Conservation (phyloP, 2,888 invertebrate genomes). For the Microctonus brassicae region DNA sequence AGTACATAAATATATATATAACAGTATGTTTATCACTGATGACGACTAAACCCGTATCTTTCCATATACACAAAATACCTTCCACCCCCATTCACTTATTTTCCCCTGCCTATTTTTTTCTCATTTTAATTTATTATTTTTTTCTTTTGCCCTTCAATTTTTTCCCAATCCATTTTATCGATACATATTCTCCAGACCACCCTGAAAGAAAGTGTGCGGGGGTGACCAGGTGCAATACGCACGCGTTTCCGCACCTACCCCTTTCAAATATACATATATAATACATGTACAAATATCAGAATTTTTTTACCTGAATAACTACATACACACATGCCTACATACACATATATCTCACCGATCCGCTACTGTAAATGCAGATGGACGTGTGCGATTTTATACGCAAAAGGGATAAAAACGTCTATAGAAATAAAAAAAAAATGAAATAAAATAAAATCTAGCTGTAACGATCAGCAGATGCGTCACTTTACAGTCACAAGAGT, state of each 20-base stretch:
- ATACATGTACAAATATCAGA: too few relatives aligned
- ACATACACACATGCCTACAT: conserved; percentile 27
- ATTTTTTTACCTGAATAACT: conserved; percentile 39
- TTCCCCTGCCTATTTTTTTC: conserved; percentile 22
- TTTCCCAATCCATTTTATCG: not conserved
- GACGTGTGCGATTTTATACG: conserved; percentile 32
- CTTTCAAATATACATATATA: conserved; percentile 44
- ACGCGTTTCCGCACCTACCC: conserved; percentile 46
- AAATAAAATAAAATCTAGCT: conserved; percentile 26
- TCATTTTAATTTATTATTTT: not conserved
- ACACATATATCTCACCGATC: conserved; percentile 10
- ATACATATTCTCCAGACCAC: conserved; percentile 12
- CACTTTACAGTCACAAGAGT: conserved; percentile 37
- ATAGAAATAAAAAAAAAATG: conserved; percentile 14
- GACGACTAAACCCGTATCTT: conserved; percentile 41
- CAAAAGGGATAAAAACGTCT: not conserved
- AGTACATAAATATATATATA: not conserved
- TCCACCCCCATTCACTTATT: conserved; percentile 20
- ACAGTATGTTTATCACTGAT: conserved; percentile 31
- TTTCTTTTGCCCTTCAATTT: not conserved
- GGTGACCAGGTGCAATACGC: conserved; percentile 38
- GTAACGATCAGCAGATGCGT: conserved; percentile 41
- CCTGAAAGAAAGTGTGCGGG: conserved; percentile 29
- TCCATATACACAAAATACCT: conserved; percentile 44
- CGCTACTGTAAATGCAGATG: conserved; percentile 33